phyloP scores from a whole-genome alignment of 2,888 invertebrate species.

The Limnephilus rhombicus region DNA sequence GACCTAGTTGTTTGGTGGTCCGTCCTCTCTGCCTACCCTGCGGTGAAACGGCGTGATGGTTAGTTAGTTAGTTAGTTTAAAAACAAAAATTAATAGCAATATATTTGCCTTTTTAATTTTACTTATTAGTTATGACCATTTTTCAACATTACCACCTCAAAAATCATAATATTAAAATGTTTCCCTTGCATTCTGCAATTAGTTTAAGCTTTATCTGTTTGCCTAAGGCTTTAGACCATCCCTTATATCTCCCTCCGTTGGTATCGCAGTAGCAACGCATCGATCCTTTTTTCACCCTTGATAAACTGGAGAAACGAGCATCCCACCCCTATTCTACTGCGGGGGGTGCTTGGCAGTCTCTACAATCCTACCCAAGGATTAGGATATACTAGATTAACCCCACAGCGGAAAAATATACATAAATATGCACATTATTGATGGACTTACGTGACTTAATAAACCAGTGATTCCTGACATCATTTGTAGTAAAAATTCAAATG shows the following conservation, averaged over 20 bases:
- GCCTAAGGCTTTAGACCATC: background rate
- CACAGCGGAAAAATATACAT: no score
- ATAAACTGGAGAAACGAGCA: conserved; percentile 10
- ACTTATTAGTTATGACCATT: no score
- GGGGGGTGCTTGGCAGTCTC: background rate
- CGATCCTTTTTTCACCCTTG: conserved; percentile 14
- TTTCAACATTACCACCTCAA: background rate
- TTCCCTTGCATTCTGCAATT: background rate
- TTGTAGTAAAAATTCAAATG: no score
- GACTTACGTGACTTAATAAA: no score
- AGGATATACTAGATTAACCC: background rate
- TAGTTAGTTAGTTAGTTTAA: no score
- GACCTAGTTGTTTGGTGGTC: no score
- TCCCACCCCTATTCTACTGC: background rate
- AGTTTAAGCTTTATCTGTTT: background rate
- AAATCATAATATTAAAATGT: background rate
- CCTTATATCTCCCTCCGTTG: background rate
- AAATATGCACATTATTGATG: no score
- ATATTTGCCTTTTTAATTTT: no score
- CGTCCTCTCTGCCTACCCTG: no score
- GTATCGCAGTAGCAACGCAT: background rate
- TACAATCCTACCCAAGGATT: background rate
- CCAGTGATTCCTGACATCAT: no score
- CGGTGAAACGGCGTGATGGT: no score
- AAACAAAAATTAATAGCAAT: no score